These are phyloP conservation scores for Nemotelus pantherinus DNA, from an alignment of 2,888 invertebrate genomes.

Conservation along the genomic window DNA sequence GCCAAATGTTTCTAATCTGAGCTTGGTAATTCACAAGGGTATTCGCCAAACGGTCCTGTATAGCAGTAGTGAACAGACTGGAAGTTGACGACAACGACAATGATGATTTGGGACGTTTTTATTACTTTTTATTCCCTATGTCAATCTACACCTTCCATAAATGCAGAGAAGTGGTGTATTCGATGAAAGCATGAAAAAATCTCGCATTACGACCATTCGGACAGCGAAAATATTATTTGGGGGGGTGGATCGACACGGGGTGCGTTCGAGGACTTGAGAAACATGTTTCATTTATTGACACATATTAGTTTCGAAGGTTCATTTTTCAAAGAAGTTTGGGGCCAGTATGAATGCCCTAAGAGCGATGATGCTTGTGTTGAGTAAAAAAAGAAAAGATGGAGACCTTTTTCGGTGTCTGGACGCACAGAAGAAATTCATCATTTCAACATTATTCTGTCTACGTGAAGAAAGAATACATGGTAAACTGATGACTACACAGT, in stretches of 20 bases:
- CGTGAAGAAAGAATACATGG: slow-evolving; percentile 33
- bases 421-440: slow-evolving; percentile 35
- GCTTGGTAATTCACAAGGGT: slow-evolving; percentile 32
- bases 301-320: slow-evolving; percentile 47
- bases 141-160: slow-evolving; percentile 44
- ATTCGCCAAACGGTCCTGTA: not conserved
- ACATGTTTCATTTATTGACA: slow-evolving; percentile 51
- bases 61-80: not conserved
- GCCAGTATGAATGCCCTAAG: not conserved
- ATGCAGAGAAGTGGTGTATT: slow-evolving; percentile 9
- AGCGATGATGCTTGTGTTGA: not conserved
- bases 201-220: slow-evolving; percentile 40
- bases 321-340: slow-evolving; percentile 25
- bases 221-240: slow-evolving; percentile 23
- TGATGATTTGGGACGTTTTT: slow-evolving; percentile 51
- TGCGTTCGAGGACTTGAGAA: slow-evolving; percentile 17
- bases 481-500: slow-evolving; percentile 14
- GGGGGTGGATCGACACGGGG: not conserved
- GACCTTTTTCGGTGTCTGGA: not conserved
- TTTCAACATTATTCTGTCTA: slow-evolving; percentile 39
- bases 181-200: slow-evolving; percentile 1
- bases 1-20: slow-evolving; percentile 42
- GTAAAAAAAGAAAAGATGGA: slow-evolving; percentile 2
- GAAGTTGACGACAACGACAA: slow-evolving; percentile 42
- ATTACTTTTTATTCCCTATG: slow-evolving; percentile 46